Percentiles rank a stretch among this genome's conserved stretches.
These are phyloP conservation scores for Coenobita brevimanus DNA, from an alignment of 1,140 invertebrate genomes.

Conservation along the genomic window DNA sequence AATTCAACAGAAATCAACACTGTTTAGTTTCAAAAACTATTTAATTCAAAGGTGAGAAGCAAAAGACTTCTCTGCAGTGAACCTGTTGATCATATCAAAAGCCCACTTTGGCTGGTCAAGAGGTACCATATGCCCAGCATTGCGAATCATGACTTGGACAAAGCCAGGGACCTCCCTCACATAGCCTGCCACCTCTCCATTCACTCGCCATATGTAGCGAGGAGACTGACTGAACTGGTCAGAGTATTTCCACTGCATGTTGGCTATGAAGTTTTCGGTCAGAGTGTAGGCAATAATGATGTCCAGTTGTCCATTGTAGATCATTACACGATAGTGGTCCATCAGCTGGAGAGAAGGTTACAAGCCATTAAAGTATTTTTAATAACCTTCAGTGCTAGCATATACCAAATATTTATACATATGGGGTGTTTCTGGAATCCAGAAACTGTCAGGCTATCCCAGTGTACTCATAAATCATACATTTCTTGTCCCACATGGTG, in stretches of 20 bases:
- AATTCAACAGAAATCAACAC: too few species aligned
- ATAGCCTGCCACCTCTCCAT: conserved; percentile 84
- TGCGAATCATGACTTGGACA: conserved; percentile 85
- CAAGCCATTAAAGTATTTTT: too few species aligned
- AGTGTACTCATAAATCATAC: too few species aligned
- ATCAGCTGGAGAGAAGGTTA: conserved; percentile 30
- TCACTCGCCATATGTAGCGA: conserved; percentile 73
- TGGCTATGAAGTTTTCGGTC: conserved; percentile 82
- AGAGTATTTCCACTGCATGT: conserved; percentile 75
- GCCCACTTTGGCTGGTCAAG: conserved; percentile 86
- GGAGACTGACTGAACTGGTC: conserved; percentile 76
- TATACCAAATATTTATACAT: too few species aligned
- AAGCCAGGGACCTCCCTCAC: conserved; percentile 82
- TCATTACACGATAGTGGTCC: conserved; percentile 73
- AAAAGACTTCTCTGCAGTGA: conserved; percentile 75
- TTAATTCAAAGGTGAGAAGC: too few species aligned
- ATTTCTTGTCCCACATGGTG: too few species aligned
- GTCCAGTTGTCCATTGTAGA: conserved; percentile 90
- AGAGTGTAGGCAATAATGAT: conserved; percentile 88
- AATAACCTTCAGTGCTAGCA: too few species aligned
- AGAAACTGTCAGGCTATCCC: too few species aligned
- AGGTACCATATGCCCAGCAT: conserved; percentile 90
- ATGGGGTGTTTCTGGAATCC: too few species aligned
- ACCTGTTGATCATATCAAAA: conserved; percentile 84
- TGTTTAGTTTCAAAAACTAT: too few species aligned